These are phyloP conservation scores for Florisuga fusca DNA, from an alignment of 2,797 vertebrate species.

Conservation along the genomic window DNA sequence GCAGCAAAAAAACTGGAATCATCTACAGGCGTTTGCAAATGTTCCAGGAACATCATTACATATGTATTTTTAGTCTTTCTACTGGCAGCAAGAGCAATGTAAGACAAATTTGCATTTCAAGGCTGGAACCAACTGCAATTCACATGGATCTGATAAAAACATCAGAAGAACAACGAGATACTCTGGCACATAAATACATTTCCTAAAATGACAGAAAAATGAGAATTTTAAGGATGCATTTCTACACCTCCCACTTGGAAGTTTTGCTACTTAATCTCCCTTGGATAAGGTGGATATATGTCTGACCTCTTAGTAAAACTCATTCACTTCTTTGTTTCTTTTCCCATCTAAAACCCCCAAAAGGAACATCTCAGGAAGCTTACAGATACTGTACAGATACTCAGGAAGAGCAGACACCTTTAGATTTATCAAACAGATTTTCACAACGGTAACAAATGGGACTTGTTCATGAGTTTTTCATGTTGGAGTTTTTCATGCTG, in stretches of 20 bases:
- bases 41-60: slow-evolving; percentile 70
- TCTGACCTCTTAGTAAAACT: background rate
- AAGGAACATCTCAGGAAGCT: background rate
- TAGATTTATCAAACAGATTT: background rate
- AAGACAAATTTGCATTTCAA: slow-evolving; percentile 69
- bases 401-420: background rate
- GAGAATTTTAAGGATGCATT: slow-evolving; percentile 21
- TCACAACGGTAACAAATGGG: background rate
- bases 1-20: slow-evolving; percentile 19
- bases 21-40: slow-evolving; percentile 55
- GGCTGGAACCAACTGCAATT: slow-evolving; percentile 59
- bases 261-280: background rate
- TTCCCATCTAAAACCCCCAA: background rate
- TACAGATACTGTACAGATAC: background rate
- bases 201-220: slow-evolving; percentile 26
- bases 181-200: background rate
- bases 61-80: slow-evolving; percentile 68
- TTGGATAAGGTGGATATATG: background rate
- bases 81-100: slow-evolving; percentile 55
- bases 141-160: slow-evolving; percentile 62
- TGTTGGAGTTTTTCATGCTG: background rate
- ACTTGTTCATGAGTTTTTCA: background rate
- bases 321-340: background rate
- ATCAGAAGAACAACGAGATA: slow-evolving; percentile 61
- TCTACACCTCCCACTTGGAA: slow-evolving; percentile 29